Evolutionary conservation across 2,888 invertebrate species (phyloP).

Genomic region (Blastobasis adustella): DNA sequence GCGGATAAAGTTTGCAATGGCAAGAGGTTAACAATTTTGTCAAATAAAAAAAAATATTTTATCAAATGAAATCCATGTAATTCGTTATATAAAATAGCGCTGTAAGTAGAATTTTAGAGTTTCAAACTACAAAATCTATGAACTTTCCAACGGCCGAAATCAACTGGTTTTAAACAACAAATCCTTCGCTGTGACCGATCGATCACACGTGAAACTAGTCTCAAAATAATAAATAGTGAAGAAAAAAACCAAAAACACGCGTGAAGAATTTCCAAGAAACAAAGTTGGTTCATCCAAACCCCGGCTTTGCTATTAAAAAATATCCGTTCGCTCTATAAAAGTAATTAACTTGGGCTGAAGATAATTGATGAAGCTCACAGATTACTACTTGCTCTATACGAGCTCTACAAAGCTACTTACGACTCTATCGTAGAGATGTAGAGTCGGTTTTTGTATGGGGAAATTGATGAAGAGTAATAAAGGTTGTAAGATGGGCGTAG

Average conservation of each 20-base stretch:
- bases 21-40: too few species aligned
- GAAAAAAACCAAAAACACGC: slow-evolving; percentile 4
- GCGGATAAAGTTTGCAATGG: too few species aligned
- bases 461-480: slow-evolving; percentile 37
- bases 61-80: too few species aligned
- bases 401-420: not conserved
- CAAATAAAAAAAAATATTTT: too few species aligned
- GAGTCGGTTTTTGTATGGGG: slow-evolving; percentile 15
- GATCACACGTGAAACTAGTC: slow-evolving; percentile 1
- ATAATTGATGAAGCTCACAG: slow-evolving; percentile 72
- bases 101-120: too few species aligned
- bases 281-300: slow-evolving; percentile 24
- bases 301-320: slow-evolving; percentile 40
- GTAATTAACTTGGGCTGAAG: slow-evolving; percentile 71
- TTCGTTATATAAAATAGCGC: too few species aligned
- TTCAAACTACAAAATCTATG: too few species aligned
- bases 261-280: slow-evolving; percentile 39
- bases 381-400: slow-evolving; percentile 44
- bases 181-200: slow-evolving; percentile 3
- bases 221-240: slow-evolving; percentile 5
- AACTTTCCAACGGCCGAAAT: too few species aligned
- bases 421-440: slow-evolving; percentile 16
- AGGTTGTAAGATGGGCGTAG: slow-evolving; percentile 55
- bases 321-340: slow-evolving; percentile 64
- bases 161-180: too few species aligned